Evolutionary conservation across 2,113 vertebrate species (phyloP), one percentile per base, ranked within the genome.

Genomic region (Melanostigma gelatinosum): DNA sequence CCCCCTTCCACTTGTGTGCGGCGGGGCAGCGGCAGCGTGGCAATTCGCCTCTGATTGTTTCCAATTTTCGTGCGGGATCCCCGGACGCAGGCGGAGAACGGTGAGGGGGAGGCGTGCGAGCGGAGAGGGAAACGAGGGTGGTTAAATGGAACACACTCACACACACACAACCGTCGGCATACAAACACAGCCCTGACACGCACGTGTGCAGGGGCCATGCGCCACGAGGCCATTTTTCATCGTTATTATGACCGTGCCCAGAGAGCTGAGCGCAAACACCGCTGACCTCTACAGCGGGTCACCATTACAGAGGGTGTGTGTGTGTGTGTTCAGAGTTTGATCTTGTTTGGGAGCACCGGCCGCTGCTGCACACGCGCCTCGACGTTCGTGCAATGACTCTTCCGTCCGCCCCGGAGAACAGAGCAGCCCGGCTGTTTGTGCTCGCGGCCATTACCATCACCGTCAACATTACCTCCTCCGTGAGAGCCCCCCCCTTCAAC

Each of bases 21-120:
- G 13, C 1, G 12, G 42, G 42, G 42, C 42, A 13, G 48, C 48
- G 48, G 79, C 78, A 1, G 82, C 46, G 12, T 7, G 4, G 83
- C 88, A 93, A 93, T 91, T 90, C 93, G 80, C 82, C 44, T 78
- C 71, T 91, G 88, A 93, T 93, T 89, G 91, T 88, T 92, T 92
- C 79, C 87, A 75, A 87, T 92, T 87, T 91, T 85, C 36, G 73
- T 79, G 87, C 88, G 66, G 36, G 10, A 55, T 74, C 76, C 29
- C 29, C 1, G 20, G 82, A 77, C 58, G 70, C 77, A 67, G 66
- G 40, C 44, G 8, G 70, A 34, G 65, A 63, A 3, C 50, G 4
- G 29, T 18, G 38, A 44, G 42, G 40, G 58, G 42, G 61, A 22
- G 69, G 38, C 16, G 24, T 22, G 38, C 12, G 68, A 4, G 20